These are phyloP conservation scores for Archaeoteleia sp. DNA, from an alignment of 2,888 invertebrate species.

Conservation along the genomic window DNA sequence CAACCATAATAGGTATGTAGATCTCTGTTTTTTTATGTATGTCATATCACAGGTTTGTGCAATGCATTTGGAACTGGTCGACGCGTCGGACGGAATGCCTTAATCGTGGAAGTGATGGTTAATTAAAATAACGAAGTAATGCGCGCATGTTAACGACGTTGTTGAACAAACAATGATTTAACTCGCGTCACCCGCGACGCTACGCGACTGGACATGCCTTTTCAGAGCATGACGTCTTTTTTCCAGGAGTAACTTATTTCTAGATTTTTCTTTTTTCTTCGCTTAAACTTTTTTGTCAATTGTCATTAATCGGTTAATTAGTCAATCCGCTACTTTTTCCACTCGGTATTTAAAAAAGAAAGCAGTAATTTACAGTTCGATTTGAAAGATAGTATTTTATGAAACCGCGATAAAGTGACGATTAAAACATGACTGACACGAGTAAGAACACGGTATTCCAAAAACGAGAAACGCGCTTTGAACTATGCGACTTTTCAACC, in stretches of 20 bases:
- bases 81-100: conserved; percentile 6
- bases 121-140: conserved; percentile 22
- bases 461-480: conserved; percentile 24
- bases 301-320: too few species aligned
- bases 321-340: too few species aligned
- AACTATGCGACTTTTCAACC: conserved; percentile 6
- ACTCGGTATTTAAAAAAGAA: too few species aligned
- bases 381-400: too few species aligned
- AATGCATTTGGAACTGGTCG: conserved; percentile 6
- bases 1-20: too few species aligned
- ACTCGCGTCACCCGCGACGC: conserved; percentile 35
- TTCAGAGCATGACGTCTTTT: conserved; percentile 18
- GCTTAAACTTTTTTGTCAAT: too few species aligned
- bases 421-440: conserved; percentile 31
- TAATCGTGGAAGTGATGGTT: conserved; percentile 8
- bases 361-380: too few species aligned
- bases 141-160: not conserved
- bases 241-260: too few species aligned
- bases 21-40: too few species aligned
- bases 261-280: too few species aligned
- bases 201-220: conserved; percentile 28
- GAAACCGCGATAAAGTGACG: too few species aligned
- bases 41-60: too few species aligned
- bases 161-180: conserved; percentile 24
- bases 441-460: conserved; percentile 25